A percentile compares a stretch with the other conserved stretches of the same genome.
phyloP scores from a whole-genome alignment of 2,113 vertebrate species.

The Lophochroa leadbeateri region DNA sequence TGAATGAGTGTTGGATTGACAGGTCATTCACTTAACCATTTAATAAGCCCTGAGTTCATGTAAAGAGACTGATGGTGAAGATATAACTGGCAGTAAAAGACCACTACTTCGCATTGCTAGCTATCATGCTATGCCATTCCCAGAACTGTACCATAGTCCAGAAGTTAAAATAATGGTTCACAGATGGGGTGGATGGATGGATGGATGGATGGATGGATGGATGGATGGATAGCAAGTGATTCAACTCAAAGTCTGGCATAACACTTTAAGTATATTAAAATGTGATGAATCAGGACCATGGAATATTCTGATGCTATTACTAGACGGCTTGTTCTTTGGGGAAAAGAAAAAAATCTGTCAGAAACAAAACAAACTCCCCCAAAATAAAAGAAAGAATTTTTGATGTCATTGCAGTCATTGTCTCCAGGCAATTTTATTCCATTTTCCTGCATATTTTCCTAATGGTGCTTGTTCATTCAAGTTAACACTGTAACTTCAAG shows the following conservation, averaged over 20 bases:
- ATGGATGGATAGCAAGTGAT: neutral
- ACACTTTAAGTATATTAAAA: neutral
- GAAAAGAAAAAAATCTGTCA: neutral
- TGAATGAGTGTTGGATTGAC: neutral
- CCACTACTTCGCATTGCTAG: neutral
- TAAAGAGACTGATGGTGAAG: neutral
- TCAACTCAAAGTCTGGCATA: neutral
- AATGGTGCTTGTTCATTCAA: neutral
- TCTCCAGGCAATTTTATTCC: neutral
- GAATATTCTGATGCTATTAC: neutral
- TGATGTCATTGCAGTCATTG: neutral
- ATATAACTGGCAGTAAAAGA: neutral
- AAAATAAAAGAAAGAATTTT: neutral
- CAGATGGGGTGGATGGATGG: neutral
- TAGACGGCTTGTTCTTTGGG: neutral
- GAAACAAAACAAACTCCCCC: neutral
- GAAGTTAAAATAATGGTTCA: neutral
- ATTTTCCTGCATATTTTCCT: neutral
- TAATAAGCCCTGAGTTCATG: neutral
- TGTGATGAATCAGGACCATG: neutral
- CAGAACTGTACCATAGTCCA: neutral
- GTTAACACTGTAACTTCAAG: neutral
- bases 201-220: no score
- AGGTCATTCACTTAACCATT: neutral
- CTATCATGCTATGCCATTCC: neutral